These are phyloP conservation scores for Philhelius pedissequus DNA, from an alignment of 2,888 invertebrate genomes.

Conservation along the genomic window DNA sequence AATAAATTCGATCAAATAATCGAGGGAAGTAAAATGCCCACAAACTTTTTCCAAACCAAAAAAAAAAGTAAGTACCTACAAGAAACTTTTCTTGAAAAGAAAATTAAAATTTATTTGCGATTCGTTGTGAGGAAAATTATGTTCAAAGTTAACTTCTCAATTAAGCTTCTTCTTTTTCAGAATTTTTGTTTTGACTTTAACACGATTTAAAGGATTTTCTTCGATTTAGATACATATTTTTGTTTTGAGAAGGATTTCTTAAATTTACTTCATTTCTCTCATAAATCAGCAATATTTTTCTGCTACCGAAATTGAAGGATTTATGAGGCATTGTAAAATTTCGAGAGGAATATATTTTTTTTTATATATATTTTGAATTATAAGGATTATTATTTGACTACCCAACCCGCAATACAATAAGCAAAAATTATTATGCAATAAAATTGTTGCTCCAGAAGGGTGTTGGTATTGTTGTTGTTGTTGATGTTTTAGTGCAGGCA, in stretches of 20 bases:
- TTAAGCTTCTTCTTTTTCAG: background rate
- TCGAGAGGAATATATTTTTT: background rate
- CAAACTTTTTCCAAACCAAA: background rate
- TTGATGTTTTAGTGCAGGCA: background rate
- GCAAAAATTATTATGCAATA: background rate
- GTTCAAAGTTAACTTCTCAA: background rate
- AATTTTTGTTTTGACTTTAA: background rate
- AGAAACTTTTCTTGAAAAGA: background rate
- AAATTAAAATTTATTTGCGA: background rate
- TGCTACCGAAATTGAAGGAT: background rate
- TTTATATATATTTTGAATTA: background rate
- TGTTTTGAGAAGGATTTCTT: background rate
- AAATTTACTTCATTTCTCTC: background rate
- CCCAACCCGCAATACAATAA: background rate
- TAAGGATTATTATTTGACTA: background rate
- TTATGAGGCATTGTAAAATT: background rate
- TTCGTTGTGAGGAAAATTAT: background rate
- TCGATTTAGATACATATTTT: background rate
- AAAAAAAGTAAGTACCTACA: background rate
- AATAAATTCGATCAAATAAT: background rate
- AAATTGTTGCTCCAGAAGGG: background rate
- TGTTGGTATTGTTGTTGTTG: no score
- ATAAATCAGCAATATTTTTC: background rate
- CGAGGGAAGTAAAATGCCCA: background rate
- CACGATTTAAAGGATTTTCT: conserved; percentile 9